Evolutionary conservation across 2,888 invertebrate species (phyloP), one percentile per base, ranked within the genome.

Genomic region (Resseliella maxima): DNA sequence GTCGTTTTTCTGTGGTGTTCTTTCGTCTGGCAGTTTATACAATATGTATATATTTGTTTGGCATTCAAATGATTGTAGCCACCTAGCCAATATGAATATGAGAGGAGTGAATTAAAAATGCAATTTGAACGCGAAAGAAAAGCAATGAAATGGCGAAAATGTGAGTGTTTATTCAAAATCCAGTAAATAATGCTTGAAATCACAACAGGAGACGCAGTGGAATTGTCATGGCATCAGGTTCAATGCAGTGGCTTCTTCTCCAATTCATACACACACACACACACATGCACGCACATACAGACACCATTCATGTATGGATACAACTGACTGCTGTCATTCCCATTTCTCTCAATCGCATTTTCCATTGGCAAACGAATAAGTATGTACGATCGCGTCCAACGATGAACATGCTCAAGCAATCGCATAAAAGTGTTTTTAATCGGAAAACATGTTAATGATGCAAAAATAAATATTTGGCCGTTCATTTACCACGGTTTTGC

Each of bases 191-290:
- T 35, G 72, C 72, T 72, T 72, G 72, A 72, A 72, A 35, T 72
- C 72, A 72, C 72, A 72, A 72, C 72, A 72, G 72, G 72, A 72
- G 72, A 72, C 31, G 15, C 18, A 0, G 27, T 27, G n/a, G 72
- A 72, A 72, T 72, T 72, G 72, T 72, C 72, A 72, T 72, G 72
- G 72, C 72, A 72, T 72, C 72, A 72, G 72, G 72, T 72, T 72
- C 72, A 72, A 72, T 72, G 72, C 72, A 72, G 72, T 72, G 72
- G 72, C 72, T 27, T 8, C 12, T 12, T 41, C 41, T 50, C 46
- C 2, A 8, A 50, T 50, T 50, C 46, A 15, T 18, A 15, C 46
- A 15, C 8, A 15, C 46, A 2, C 2, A 18, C 46, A 50, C 2
- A 8, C 46, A 41, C 72, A 72, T 12, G 31, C 72, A 35, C 72